phyloP scores from a whole-genome alignment of 2,888 invertebrate species.

The Glyphotaelius pellucidus region DNA sequence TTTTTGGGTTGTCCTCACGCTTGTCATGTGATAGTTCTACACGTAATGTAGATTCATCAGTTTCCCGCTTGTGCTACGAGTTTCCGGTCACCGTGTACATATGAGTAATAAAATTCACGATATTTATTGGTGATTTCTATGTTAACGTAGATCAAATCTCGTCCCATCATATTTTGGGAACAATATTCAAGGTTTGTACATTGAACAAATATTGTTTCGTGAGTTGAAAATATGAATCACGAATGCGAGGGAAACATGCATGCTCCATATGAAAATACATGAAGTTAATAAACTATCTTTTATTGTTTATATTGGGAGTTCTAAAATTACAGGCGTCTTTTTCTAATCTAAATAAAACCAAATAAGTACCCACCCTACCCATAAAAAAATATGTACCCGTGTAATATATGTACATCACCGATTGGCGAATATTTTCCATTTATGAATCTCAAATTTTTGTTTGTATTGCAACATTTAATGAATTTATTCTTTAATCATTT shows the following conservation, averaged over 20 bases:
- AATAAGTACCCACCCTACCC: not conserved
- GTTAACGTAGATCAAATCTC: not conserved
- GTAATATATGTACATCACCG: too few relatives aligned
- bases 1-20: too few relatives aligned
- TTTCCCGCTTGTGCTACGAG: too few relatives aligned
- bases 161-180: not conserved
- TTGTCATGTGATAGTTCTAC: too few relatives aligned
- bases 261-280: not conserved
- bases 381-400: too few relatives aligned
- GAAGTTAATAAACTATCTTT: not conserved
- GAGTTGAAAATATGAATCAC: conserved; percentile 13
- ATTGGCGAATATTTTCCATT: too few relatives aligned
- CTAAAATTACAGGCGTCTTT: not conserved
- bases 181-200: not conserved
- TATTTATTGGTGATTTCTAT: not conserved
- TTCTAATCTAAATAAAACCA: not conserved
- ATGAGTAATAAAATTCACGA: not conserved
- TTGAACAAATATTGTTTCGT: not conserved
- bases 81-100: too few relatives aligned
- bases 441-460: too few relatives aligned
- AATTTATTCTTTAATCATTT: too few relatives aligned
- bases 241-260: not conserved
- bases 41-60: too few relatives aligned
- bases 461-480: too few relatives aligned
- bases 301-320: not conserved